phyloP scores from a whole-genome alignment of 1,140 invertebrate genomes.

The Galleria mellonella region DNA sequence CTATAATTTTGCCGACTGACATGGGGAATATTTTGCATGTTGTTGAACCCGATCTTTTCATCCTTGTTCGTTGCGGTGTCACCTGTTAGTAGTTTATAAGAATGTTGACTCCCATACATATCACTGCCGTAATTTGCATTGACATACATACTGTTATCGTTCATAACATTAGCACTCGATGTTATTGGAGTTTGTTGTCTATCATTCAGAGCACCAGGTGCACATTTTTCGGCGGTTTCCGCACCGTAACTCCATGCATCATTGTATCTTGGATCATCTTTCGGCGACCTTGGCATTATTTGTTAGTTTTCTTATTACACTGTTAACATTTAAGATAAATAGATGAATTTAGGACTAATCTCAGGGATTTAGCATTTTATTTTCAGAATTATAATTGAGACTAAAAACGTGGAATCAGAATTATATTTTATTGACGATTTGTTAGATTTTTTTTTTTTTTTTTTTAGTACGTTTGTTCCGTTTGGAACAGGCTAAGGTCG shows the following conservation, averaged over 20 bases:
- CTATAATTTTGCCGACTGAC: constrained; percentile 51
- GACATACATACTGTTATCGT: constrained; percentile 50
- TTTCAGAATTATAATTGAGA: constrained; percentile 13
- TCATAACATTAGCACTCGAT: constrained; percentile 26
- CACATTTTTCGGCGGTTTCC: constrained; percentile 46
- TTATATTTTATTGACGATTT: constrained; percentile 39
- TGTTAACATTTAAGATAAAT: not conserved
- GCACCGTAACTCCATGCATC: constrained; percentile 62
- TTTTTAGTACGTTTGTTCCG: no score
- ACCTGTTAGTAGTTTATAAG: constrained; percentile 38
- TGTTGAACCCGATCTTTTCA: constrained; percentile 42
- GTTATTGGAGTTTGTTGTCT: constrained; percentile 37
- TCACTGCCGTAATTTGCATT: constrained; percentile 44
- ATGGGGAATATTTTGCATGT: constrained; percentile 33
- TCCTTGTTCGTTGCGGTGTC: constrained; percentile 38
- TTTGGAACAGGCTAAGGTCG: no score
- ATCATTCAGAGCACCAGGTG: constrained; percentile 44
- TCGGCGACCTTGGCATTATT: constrained; percentile 67
- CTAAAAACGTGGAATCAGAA: constrained; percentile 39
- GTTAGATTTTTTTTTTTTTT: constrained; percentile 32
- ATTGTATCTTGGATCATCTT: constrained; percentile 60
- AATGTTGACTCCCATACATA: constrained; percentile 52
- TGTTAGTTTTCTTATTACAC: constrained; percentile 26
- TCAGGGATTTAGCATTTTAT: constrained; percentile 52
- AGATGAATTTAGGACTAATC: constrained; percentile 10